These are phyloP conservation scores for Zenarchopterus dispar DNA, from an alignment of 2,797 vertebrate species.

Conservation along the genomic window DNA sequence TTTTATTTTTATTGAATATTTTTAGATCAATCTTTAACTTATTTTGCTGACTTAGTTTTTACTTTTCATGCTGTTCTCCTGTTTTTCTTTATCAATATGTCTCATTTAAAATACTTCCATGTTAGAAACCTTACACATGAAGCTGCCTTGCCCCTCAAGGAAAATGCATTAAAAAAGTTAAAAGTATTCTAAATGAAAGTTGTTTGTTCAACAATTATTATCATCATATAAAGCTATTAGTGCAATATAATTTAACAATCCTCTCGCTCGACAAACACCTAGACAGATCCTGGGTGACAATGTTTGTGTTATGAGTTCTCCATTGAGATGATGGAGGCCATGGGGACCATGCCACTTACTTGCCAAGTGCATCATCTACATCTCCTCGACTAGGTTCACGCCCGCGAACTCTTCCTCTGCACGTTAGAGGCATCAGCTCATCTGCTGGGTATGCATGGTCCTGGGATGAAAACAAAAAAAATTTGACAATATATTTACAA, in stretches of 20 bases:
- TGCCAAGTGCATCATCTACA: conserved; percentile 95
- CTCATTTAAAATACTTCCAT: too few species aligned
- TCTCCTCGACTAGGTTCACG: conserved; percentile 97
- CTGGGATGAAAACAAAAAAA: conserved; percentile 70
- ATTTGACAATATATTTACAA: not conserved
- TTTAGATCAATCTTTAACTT: not conserved
- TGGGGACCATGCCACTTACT: conserved; percentile 81
- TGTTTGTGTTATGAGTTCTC: not conserved
- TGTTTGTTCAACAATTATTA: too few species aligned
- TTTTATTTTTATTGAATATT: not conserved
- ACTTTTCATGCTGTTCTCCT: too few species aligned
- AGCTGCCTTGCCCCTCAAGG: too few species aligned
- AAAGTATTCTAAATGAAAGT: too few species aligned
- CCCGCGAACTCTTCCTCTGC: conserved; percentile 94
- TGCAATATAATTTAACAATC: not conserved
- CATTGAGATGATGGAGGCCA: not conserved
- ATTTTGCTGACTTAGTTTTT: too few species aligned
- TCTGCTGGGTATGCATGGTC: conserved; percentile 98
- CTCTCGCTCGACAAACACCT: not conserved
- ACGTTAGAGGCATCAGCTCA: conserved; percentile 98
- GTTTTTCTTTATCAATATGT: too few species aligned
- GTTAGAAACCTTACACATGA: too few species aligned
- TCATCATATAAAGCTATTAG: too few species aligned
- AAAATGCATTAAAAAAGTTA: too few species aligned
- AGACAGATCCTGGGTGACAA: not conserved